Evolutionary conservation across 1,140 invertebrate genomes (phyloP).

Genomic region (Bactericera cockerelli): DNA sequence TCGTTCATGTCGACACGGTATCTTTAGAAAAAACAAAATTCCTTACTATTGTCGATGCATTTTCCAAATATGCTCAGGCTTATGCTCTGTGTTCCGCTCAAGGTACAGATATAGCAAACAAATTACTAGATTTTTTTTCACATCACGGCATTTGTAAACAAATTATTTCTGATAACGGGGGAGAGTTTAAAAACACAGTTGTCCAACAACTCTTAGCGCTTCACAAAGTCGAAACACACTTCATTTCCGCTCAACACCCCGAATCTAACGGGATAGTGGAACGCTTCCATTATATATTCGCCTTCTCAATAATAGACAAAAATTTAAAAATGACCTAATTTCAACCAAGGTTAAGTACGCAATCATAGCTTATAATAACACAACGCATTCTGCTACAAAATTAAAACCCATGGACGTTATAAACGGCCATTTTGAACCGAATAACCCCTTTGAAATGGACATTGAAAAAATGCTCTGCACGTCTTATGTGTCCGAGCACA

Average conservation of each 20-base stretch:
- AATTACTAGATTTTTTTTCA: not conserved
- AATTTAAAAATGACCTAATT: not conserved
- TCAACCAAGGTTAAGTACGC: not conserved
- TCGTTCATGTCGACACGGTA: not conserved
- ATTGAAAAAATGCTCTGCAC: not conserved
- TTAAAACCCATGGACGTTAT: not conserved
- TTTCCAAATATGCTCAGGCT: not conserved
- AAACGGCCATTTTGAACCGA: not conserved
- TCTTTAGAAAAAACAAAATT: not conserved
- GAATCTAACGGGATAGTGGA: not conserved
- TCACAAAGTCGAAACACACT: not conserved
- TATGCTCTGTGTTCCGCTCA: not conserved
- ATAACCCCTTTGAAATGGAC: not conserved
- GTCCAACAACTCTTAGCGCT: not conserved
- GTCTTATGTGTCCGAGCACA: not conserved
- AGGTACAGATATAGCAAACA: not conserved
- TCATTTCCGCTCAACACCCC: not conserved
- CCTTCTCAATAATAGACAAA: not conserved
- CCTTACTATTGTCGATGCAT: not conserved
- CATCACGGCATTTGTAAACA: not conserved
- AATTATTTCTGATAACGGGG: not conserved
- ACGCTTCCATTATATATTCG: not conserved
- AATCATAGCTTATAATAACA: constrained; percentile 5
- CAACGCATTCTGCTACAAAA: not conserved
- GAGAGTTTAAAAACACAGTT: too few relatives aligned